Conservation (phyloP, 2,797 vertebrate genomes). For the Apodemus agrarius region DNA sequence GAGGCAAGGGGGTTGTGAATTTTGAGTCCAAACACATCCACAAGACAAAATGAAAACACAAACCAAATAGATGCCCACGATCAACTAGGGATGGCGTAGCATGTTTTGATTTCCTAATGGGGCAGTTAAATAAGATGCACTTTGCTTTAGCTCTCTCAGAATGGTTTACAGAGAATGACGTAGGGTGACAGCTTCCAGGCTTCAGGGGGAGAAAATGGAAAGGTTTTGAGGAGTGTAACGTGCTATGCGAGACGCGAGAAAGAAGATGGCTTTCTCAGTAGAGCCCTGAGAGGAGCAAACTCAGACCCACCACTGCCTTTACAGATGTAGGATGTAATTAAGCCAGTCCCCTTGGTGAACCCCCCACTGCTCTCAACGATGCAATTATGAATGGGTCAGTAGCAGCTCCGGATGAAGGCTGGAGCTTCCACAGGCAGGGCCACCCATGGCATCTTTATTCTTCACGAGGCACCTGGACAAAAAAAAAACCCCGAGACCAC, state of each 20-base stretch:
- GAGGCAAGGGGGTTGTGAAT: not conserved
- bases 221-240: constrained; percentile 3
- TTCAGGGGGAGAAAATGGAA: not conserved
- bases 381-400: constrained; percentile 18
- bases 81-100: not conserved
- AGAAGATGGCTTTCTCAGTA: not conserved
- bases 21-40: not conserved
- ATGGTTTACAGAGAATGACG: not conserved
- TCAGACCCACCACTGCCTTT: not conserved
- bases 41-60: not conserved
- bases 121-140: constrained; percentile 20
- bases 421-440: not conserved
- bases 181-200: constrained; percentile 1
- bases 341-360: not conserved
- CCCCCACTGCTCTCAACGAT: not conserved
- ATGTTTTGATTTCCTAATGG: constrained; percentile 19
- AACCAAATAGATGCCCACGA: not conserved
- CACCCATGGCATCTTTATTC: not conserved
- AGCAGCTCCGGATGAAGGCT: constrained; percentile 10
- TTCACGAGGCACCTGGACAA: not conserved
- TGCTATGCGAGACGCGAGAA: not conserved
- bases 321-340: not conserved
- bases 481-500: not conserved
- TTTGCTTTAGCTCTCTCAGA: constrained; percentile 17
- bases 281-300: not conserved